Evolutionary conservation across 2,888 invertebrate genomes (phyloP), one percentile per base, ranked within the genome.

Genomic region (Capitulum mitella): DNA sequence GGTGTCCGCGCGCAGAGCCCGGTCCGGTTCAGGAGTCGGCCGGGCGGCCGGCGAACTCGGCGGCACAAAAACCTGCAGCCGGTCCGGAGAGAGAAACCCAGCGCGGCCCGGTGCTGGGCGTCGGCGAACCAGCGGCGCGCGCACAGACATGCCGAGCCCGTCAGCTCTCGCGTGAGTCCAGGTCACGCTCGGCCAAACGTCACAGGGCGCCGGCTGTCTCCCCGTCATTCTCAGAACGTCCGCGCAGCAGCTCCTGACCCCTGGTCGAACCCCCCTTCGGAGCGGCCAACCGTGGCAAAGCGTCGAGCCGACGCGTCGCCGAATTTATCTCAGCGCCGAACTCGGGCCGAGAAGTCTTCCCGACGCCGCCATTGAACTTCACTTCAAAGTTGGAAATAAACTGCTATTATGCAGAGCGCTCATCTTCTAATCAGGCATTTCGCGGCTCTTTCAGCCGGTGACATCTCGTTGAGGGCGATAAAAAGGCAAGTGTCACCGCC

Each of bases 331-430:
- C n/a, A 0, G 29, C 2, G n/a, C 58, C 10, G n/a, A 58, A 5
- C n/a, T 58, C 58, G n/a, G 29, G 29, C 29, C 1, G 58, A 29
- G 58, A n/a, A 10, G 34, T 64, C 64, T 64, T 51, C 51, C 19
- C 29, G 10, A 12, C 37, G 10, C 70, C 10, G 8, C 26, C 37
- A 70, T 40, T 40, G 70, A 40, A 26, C 26, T 6, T 40, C 40
- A 26, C 70, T 40, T 70, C 70, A 40, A 70, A 37, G 70, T 70
- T 40, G 40, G 40, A 37, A 40, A 70, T 70, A 70, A 26, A 37
- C 37, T 19, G 22, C 37, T 29, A 37, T 40, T 70, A 40, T 70
- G 70, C 70, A 19, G 70, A 34, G 19, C 37, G 70, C 37, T 40
- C 70, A 70, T 70, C 70, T 37, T 70, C 16, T 70, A 40, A 70